Conservation (phyloP, 1,140 invertebrate genomes). For the Drosophila mauritiana region DNA sequence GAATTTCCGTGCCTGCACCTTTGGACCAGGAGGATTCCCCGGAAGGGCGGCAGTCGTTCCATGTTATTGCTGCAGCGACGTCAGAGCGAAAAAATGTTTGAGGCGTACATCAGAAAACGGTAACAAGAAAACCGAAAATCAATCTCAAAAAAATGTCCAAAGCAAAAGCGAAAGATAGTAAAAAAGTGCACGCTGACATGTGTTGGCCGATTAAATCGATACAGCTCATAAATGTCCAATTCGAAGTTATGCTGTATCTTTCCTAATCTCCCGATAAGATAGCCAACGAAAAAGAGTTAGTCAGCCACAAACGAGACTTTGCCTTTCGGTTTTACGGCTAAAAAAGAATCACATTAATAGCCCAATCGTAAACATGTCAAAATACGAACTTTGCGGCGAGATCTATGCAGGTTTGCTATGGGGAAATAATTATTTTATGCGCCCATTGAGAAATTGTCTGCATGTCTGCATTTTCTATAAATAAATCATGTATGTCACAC, state of each 20-base stretch:
- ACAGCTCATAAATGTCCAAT: constrained; percentile 30
- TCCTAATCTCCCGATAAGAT: constrained; percentile 42
- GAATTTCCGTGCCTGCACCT: constrained; percentile 14
- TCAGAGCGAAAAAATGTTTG: constrained; percentile 73
- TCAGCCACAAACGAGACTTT: constrained; percentile 21
- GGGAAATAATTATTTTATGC: constrained; percentile 26
- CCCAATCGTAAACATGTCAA: constrained; percentile 24
- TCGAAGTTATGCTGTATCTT: constrained; percentile 42
- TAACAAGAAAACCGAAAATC: constrained; percentile 31
- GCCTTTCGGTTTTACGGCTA: background rate
- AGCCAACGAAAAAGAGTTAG: constrained; percentile 5
- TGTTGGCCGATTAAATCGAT: constrained; percentile 43
- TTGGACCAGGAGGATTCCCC: constrained; percentile 5
- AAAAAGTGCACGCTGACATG: constrained; percentile 19
- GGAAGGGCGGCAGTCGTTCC: constrained; percentile 18
- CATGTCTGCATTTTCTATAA: constrained; percentile 15
- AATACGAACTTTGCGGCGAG: background rate
- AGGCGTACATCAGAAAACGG: constrained; percentile 80
- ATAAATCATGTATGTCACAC: constrained; percentile 24
- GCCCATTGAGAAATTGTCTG: constrained; percentile 5
- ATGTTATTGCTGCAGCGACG: constrained; percentile 69
- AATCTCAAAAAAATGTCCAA: constrained; percentile 17
- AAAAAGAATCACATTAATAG: constrained; percentile 13
- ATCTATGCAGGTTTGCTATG: background rate
- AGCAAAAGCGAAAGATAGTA: background rate